A percentile compares a stretch with the other conserved stretches of the same genome.
These are phyloP conservation scores for Amaurobius ferox DNA, from an alignment of 2,888 invertebrate genomes.

Conservation along the genomic window DNA sequence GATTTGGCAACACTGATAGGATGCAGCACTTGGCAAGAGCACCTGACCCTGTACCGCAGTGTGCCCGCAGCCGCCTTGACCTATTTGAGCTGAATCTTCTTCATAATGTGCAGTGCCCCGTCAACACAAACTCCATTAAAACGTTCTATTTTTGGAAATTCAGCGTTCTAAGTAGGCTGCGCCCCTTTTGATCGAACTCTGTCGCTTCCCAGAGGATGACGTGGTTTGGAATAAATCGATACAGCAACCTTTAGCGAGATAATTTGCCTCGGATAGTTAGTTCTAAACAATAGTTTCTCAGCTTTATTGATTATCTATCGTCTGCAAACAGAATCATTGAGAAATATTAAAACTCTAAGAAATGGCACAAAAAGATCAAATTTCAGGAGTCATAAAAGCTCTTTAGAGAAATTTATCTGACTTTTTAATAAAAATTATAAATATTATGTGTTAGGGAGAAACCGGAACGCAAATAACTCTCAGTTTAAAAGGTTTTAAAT, in stretches of 20 bases:
- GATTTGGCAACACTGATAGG: background rate
- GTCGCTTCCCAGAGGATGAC: slow-evolving; percentile 7
- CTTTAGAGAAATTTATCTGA: no score
- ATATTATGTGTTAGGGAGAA: no score
- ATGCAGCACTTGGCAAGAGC: background rate
- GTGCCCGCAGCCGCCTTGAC: slow-evolving; percentile 12
- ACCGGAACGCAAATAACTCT: no score
- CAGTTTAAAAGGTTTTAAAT: no score
- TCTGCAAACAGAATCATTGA: no score
- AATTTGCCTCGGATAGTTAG: background rate
- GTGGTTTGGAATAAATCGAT: slow-evolving; percentile 4
- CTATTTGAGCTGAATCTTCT: background rate
- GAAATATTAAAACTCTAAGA: no score
- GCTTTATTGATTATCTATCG: background rate
- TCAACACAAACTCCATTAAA: slow-evolving; percentile 18
- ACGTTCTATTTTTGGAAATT: slow-evolving; percentile 9
- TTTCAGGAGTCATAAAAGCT: no score
- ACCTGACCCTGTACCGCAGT: slow-evolving; percentile 7
- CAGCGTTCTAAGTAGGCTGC: slow-evolving; percentile 6
- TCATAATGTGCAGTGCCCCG: slow-evolving; percentile 5
- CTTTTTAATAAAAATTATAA: no score
- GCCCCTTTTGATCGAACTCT: slow-evolving; percentile 7
- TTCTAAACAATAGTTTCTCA: slow-evolving; percentile 2
- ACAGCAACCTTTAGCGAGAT: background rate
- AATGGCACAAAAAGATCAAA: no score